Base-by-base conservation (phyloP, 1,140 invertebrate genomes). In the Halesus radiatus region DNA sequence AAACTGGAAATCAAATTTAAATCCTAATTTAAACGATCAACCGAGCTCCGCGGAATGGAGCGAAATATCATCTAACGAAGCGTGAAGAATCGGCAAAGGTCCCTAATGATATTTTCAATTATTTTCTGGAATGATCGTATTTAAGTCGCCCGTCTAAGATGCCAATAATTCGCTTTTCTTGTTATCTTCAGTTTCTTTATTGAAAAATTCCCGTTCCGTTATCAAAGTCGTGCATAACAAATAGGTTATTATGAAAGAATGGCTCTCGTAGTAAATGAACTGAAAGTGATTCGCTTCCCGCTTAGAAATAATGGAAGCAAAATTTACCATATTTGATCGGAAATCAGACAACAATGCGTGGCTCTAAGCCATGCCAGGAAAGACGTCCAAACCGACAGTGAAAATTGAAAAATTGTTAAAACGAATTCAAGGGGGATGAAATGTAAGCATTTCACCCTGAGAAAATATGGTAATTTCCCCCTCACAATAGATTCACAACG, bases 91-190 rank as follows among this genome's bases (percentile, higher is more conserved):
- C 20, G 45, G 18, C 7, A 66, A 62, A 37, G 58, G 32, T 23
- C 37, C 56, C 80, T 82, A 79, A 82, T 82, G 80, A 76, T 77
- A 58, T 76, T 76, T 79, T 82, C 73, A 82, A 82, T 82, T 82
- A 82, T 75, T 60, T 29, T 54, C 60, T 62, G 50, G 62, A 75
- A 78, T 58, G n/a, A 78, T 53, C 60, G 76, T 60, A 68, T 53
- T 66, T 26, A 20, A 37, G 50, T 32, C 66, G 3, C 53, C 54
- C 72, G 20, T 60, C 26, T 75, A 37, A 56, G 32, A 68, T 22
- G 60, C 60, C 23, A 78, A 66, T 52, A 53, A 78, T 32, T 64
- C 60, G 15, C 37, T 18, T 32, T 32, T 26, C 56, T 62, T 45
- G 74, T 64, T 64, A 76, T 76, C 54, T 62, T 52, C 56, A 23